Conservation (phyloP, 1,140 invertebrate genomes). For the Ruditapes philippinarum region DNA sequence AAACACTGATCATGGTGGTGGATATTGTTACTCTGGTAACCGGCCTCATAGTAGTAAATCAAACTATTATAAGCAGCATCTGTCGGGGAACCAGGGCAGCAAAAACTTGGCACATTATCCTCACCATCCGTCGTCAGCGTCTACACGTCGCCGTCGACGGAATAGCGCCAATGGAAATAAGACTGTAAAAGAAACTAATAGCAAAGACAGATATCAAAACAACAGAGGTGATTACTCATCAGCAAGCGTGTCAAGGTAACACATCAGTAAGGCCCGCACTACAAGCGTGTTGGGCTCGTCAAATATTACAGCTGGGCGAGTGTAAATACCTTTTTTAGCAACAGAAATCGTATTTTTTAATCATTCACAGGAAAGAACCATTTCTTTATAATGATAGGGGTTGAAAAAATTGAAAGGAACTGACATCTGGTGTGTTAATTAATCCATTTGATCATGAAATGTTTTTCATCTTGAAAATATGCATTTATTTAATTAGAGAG, state of each 20-base stretch:
- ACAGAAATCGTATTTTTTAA: background rate
- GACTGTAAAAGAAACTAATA: conserved; percentile 14
- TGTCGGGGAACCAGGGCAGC: background rate
- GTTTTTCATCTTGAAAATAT: background rate
- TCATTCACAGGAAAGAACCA: background rate
- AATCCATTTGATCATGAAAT: background rate
- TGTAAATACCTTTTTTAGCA: background rate
- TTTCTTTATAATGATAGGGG: too few species aligned
- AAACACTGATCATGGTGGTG: background rate
- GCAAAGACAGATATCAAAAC: conserved; percentile 30
- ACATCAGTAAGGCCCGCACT: conserved; percentile 4
- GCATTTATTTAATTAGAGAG: background rate
- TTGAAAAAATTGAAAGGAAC: background rate
- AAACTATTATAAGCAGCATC: background rate
- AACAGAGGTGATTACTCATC: background rate
- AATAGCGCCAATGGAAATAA: conserved; percentile 42
- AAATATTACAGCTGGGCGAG: background rate
- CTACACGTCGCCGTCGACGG: conserved; percentile 7
- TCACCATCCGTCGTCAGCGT: too few species aligned
- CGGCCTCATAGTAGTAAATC: background rate
- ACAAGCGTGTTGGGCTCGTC: background rate
- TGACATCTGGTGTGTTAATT: background rate
- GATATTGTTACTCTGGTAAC: conserved; percentile 10
- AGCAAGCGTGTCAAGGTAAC: background rate
- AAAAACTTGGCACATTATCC: background rate